phyloP scores from a whole-genome alignment of 2,113 vertebrate species.

The Oreotrochilus melanogaster region DNA sequence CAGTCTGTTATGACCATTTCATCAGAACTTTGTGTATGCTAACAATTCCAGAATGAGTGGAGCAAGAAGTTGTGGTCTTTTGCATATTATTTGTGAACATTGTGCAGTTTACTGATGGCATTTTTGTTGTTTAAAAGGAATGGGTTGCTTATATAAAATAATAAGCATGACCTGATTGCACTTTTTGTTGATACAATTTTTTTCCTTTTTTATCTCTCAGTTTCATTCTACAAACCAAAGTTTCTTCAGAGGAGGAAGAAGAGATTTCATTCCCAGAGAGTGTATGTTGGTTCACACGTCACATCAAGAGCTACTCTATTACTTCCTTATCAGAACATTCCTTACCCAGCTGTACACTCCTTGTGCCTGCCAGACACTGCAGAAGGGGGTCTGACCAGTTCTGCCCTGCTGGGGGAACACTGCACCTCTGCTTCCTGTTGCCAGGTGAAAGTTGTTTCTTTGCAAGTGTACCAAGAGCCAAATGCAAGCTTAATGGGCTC shows the following conservation, averaged over 20 bases:
- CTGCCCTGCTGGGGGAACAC: background rate
- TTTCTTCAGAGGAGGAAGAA: background rate
- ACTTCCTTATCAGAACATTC: background rate
- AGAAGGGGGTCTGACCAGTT: background rate
- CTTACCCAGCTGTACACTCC: background rate
- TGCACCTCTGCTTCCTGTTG: background rate
- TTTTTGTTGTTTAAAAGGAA: background rate
- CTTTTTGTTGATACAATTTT: background rate
- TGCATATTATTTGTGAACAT: background rate
- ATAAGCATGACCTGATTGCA: background rate
- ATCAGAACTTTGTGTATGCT: background rate
- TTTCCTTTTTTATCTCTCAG: background rate
- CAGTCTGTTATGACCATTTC: background rate
- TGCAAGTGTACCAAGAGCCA: background rate
- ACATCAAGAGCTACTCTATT: background rate
- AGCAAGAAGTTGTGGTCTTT: background rate
- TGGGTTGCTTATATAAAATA: background rate
- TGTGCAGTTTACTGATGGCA: background rate
- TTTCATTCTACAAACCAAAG: background rate
- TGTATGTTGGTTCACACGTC: fast-evolving
- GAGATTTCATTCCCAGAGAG: background rate
- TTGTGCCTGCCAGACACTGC: constrained; percentile 6
- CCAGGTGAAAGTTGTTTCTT: background rate
- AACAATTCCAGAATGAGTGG: background rate
- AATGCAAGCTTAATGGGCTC: background rate